Conservation (phyloP, 2,113 vertebrate species). For the Urocynchramus pylzowi region DNA sequence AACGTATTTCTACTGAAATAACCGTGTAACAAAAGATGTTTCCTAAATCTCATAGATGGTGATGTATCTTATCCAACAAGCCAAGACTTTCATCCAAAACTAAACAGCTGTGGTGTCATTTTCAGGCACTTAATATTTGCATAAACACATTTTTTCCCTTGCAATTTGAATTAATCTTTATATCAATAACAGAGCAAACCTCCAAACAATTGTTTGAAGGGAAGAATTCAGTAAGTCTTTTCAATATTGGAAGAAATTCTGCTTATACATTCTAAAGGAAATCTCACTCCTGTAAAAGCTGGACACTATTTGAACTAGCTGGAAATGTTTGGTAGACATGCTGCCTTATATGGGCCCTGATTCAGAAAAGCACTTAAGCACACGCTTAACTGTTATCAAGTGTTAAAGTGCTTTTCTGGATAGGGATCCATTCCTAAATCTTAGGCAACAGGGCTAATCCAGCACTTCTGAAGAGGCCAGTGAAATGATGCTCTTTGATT, state of each 20-base stretch:
- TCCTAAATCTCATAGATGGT: neutral
- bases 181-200: conserved; percentile 25
- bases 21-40: conserved; percentile 28
- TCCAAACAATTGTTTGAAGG: conserved; percentile 21
- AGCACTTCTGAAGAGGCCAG: conserved; percentile 9
- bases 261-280: neutral
- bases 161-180: conserved; percentile 18
- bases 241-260: neutral
- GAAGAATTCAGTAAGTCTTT: neutral
- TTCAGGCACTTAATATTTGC: conserved; percentile 57
- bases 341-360: conserved; percentile 20
- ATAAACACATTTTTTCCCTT: conserved; percentile 39
- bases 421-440: conserved; percentile 27
- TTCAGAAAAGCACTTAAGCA: conserved; percentile 56
- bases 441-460: neutral
- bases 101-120: conserved; percentile 45
- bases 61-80: neutral
- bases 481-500: conserved; percentile 21
- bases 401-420: conserved; percentile 60
- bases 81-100: conserved; percentile 48
- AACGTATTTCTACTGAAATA: conserved; percentile 20
- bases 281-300: neutral
- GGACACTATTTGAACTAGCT: neutral
- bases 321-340: neutral
- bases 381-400: conserved; percentile 30